Percentiles rank a stretch among this genome's conserved stretches.
Conservation (phyloP, 2,797 vertebrate genomes). For the Coreius guichenoti region DNA sequence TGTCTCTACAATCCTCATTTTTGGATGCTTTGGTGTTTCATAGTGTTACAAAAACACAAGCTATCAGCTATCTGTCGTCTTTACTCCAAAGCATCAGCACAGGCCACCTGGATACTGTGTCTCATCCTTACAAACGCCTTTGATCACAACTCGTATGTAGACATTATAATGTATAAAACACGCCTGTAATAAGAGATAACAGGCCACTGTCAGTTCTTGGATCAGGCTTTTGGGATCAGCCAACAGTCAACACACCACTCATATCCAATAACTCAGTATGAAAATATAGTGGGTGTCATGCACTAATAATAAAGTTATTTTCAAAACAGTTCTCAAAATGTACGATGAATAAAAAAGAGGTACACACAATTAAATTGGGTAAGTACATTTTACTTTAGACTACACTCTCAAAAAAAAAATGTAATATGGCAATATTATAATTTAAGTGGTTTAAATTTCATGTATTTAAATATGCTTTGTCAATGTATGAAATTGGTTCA, state of each 20-base stretch:
- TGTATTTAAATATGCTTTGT: not conserved
- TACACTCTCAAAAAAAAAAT: not conserved
- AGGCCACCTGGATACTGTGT: slow-evolving; percentile 1
- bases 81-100: not conserved
- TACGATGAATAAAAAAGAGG: not conserved
- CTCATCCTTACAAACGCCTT: slow-evolving; percentile 19
- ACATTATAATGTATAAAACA: slow-evolving; percentile 21
- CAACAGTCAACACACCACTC: not conserved
- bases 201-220: not conserved
- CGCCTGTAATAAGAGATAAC: slow-evolving; percentile 4
- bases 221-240: slow-evolving; percentile 17
- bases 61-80: slow-evolving; percentile 29
- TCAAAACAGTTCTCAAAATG: not conserved
- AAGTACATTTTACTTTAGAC: not conserved
- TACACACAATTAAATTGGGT: not conserved
- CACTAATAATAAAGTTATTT: not conserved
- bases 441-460: not conserved
- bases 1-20: slow-evolving; percentile 1
- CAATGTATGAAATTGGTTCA: not conserved
- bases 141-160: slow-evolving; percentile 30
- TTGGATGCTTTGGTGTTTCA: slow-evolving; percentile 8
- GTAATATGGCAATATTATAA: not conserved
- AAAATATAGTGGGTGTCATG: not conserved
- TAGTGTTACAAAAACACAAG: slow-evolving; percentile 41
- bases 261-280: slow-evolving; percentile 23